A percentile compares a stretch with the other conserved stretches of the same genome.
These are phyloP conservation scores for Archegozetes longisetosus DNA, from an alignment of 1,140 invertebrate genomes.

Conservation along the genomic window DNA sequence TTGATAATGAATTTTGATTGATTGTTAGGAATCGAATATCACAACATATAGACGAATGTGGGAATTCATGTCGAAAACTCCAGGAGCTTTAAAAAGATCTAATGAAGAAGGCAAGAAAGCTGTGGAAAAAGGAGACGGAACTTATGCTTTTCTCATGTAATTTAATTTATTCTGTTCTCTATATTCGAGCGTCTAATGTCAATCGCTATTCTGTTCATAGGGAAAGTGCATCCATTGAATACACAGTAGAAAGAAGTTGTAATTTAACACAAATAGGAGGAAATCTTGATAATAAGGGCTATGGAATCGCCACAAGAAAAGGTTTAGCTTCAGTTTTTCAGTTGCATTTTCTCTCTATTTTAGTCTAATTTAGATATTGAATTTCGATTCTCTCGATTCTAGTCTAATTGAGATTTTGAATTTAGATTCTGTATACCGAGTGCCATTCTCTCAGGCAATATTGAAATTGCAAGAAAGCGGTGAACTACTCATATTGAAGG, in stretches of 20 bases:
- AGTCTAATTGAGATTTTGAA: no score
- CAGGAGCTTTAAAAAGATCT: conserved; percentile 56
- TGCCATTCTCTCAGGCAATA: conserved; percentile 28
- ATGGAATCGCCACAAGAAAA: conserved; percentile 27
- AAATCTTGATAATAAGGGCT: conserved; percentile 69
- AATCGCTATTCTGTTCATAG: conserved; percentile 34
- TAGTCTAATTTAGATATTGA: no score
- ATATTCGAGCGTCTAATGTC: no score
- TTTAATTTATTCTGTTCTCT: conserved; percentile 32
- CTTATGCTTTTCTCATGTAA: conserved; percentile 57
- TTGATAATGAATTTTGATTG: neutral
- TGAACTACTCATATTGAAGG: conserved; percentile 30
- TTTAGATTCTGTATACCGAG: conserved; percentile 7
- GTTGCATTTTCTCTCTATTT: no score
- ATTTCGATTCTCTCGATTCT: no score
- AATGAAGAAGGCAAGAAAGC: conserved; percentile 71
- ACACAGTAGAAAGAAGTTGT: conserved; percentile 84
- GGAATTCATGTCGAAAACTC: conserved; percentile 61
- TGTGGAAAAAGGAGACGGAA: conserved; percentile 43
- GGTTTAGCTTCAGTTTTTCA: conserved; percentile 15
- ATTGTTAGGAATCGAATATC: conserved; percentile 63
- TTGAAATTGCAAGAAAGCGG: conserved; percentile 32
- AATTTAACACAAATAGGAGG: conserved; percentile 96
- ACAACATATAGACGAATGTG: conserved; percentile 64
- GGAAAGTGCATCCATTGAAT: conserved; percentile 96